These are phyloP conservation scores for Hypselothyrea guttata DNA, from an alignment of 2,888 invertebrate genomes.

Conservation along the genomic window DNA sequence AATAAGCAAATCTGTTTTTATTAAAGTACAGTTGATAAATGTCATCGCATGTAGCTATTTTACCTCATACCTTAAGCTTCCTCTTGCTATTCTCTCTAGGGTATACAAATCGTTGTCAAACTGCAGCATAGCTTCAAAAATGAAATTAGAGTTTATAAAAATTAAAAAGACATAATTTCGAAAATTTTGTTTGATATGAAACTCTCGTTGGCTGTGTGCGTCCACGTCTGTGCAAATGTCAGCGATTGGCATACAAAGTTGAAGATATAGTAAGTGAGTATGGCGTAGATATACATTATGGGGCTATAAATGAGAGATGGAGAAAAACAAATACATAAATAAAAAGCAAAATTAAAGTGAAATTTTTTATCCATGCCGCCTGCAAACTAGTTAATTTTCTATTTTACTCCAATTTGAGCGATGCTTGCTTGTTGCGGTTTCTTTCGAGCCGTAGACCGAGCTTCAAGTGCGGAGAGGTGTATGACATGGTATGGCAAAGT, in stretches of 20 bases:
- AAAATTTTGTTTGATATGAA: constrained; percentile 42
- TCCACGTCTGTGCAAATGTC: constrained; percentile 32
- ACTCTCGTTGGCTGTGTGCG: constrained; percentile 35
- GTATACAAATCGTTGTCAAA: too few species aligned
- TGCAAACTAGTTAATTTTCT: constrained; percentile 78
- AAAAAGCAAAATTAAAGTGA: constrained; percentile 76
- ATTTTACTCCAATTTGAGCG: constrained; percentile 77
- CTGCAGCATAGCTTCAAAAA: constrained; percentile 18
- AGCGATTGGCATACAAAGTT: constrained; percentile 64
- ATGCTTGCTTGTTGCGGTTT: constrained; percentile 50
- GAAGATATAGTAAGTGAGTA: constrained; percentile 35
- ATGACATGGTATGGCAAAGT: constrained; percentile 21
- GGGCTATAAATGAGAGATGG: constrained; percentile 54
- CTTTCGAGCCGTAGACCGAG: constrained; percentile 49
- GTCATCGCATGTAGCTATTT: too few species aligned
- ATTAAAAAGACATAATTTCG: constrained; percentile 55
- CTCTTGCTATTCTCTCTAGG: background rate
- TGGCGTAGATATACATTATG: constrained; percentile 43
- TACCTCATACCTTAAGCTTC: background rate
- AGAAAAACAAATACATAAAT: constrained; percentile 71
- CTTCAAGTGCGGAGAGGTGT: background rate
- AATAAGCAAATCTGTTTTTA: too few species aligned
- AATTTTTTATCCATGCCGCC: constrained; percentile 64
- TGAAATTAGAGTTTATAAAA: constrained; percentile 31
- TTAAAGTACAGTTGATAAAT: too few species aligned